Base-by-base conservation (phyloP, 2,888 invertebrate genomes). In the Meandrusa payeni region DNA sequence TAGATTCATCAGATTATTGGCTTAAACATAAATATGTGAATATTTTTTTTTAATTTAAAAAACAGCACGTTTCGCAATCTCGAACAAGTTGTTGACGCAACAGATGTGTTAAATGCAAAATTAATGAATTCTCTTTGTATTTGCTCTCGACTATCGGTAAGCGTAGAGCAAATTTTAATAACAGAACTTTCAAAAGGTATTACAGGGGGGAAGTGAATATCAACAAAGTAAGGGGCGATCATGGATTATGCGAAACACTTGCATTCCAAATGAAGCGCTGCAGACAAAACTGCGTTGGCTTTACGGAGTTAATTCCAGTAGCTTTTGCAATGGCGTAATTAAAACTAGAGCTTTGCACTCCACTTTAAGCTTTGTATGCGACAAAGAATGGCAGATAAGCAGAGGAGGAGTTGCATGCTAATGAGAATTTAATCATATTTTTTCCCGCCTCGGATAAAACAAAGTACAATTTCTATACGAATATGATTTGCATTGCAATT, bases 361-460 rank as follows among this genome's bases (percentile, higher is more conserved):
- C 52, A 58, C 55, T 57, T 64, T 64, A 57, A 59, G 59, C 46
- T 46, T 38, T 46, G 47, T 61, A 51, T 58, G 54, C 38, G 51
- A 58, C 51, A 57, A 63, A 59, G 59, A 66, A 48, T 45, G 42
- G 31, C 32, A 34, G 22, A 41, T 37, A 44, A 39, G 15, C 9
- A 24, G 5, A 41, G 44, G 51, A 53, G 52, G 34, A 47, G 50
- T 36, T 51, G 52, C 51, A 63, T 61, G 64, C 65, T 73, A 76
- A 80, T 65, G 63, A 77, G 69, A 51, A 51, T 57, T 61, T 65
- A 77, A 76, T 78, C 76, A 78, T 73, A 72, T 77, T 68, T 66
- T 67, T 72, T 55, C 59, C 66, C 68, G 64, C 60, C 56, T 23
- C 11, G n/a, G 15, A 33, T 5, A 12, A 10, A 34, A 62, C 59